phyloP scores from a whole-genome alignment of 2,797 vertebrate species.

The Danio kyathit region DNA sequence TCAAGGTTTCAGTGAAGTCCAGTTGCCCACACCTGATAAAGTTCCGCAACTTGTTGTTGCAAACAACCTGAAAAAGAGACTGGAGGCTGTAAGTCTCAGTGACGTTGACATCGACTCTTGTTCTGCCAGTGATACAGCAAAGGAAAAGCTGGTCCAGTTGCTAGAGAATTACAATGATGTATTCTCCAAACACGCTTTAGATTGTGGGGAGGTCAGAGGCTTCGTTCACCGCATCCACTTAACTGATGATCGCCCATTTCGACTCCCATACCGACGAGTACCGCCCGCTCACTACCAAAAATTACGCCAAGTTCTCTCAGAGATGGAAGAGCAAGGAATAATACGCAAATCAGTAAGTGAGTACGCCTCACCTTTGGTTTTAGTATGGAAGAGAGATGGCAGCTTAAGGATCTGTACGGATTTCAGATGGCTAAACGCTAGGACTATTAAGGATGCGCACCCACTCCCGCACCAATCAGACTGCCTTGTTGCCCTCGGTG shows the following conservation, averaged over 20 bases:
- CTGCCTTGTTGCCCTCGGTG: background rate
- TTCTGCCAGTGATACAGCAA: background rate
- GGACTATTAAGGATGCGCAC: background rate
- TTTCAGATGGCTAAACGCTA: background rate
- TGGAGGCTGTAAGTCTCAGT: background rate
- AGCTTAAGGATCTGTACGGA: background rate
- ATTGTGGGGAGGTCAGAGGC: background rate
- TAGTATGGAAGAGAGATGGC: background rate
- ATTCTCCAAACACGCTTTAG: slow-evolving; percentile 4
- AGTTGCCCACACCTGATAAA: background rate
- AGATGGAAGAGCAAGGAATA: background rate
- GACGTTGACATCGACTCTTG: slow-evolving; percentile 26
- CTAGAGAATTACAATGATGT: background rate
- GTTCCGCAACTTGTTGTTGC: background rate
- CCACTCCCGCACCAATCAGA: background rate
- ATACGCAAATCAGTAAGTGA: background rate
- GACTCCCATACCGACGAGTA: no score
- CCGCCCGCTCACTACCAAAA: background rate
- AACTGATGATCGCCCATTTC: background rate
- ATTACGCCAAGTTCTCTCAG: background rate
- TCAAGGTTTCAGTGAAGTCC: background rate
- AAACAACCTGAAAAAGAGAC: background rate
- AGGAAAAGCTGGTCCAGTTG: background rate
- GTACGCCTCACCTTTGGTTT: background rate
- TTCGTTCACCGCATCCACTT: background rate